Evolutionary conservation across 2,888 invertebrate genomes (phyloP), one percentile per base, ranked within the genome.

Genomic region (Synergus umbraculus): DNA sequence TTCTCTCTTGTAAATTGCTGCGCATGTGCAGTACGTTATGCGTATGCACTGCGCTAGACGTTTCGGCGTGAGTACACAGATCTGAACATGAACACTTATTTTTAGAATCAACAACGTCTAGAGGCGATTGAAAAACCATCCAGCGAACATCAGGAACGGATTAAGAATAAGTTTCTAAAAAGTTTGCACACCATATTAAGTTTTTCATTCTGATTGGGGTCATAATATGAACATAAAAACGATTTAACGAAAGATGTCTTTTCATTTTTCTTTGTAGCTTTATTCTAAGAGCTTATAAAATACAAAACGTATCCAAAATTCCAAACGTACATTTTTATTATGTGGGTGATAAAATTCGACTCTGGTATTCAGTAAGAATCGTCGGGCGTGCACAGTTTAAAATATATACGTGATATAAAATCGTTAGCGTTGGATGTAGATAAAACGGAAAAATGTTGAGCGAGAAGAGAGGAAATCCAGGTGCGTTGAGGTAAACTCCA

Each of bases 1-100:
- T 69, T 29, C 29, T 29, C 29, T 69, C 67, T 69, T 69, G 22
- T 22, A 13, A 69, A 46, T 69, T 69, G 44, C 13, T 22, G 46
- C 67, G 67, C 67, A 69, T 69, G 46, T 69, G 67, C 46, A 69
- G 46, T 69, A 46, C 46, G 46, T 69, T 69, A 67, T 67, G 67
- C 67, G 44, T 67, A 44, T 44, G 22, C 54, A 69, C 67, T 69
- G 46, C 44, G 46, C 46, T 69, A 69, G 67, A 69, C 67, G 44
- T 69, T 69, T 69, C 29, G 67, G 67, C 67, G 46, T 69, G 7
- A 54, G n/a, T n/a, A 54, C n/a, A n/a, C 54, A 54, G 15, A 2
- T 54, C 15, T 49, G 49, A 15, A 67, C 18, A 43, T 10, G 66
- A 66, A 67, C 65, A 65, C 37, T 46, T 69, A 69, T 69, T 69